Evolutionary conservation across 2,113 vertebrate genomes (phyloP).

Genomic region (Epinephelus moara): DNA sequence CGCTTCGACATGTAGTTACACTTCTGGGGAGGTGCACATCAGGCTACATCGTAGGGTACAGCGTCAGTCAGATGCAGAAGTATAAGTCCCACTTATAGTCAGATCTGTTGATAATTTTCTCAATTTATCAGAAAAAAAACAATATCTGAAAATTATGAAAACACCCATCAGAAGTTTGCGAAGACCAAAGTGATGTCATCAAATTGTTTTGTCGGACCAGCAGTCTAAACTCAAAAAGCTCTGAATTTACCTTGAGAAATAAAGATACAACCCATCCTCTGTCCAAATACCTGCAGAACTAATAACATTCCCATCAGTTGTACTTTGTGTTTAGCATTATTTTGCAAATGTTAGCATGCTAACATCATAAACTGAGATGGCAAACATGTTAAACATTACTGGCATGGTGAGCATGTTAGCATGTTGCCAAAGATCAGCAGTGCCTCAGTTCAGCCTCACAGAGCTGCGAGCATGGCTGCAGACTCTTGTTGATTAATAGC

Average conservation of each 20-base stretch:
- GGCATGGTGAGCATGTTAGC: background rate
- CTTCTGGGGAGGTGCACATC: too few relatives aligned
- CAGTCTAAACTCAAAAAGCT: background rate
- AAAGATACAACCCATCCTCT: too few relatives aligned
- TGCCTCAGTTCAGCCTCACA: background rate
- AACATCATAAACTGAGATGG: background rate
- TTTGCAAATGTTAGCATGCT: background rate
- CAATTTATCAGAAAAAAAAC: background rate
- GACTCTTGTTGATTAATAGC: constrained; percentile 8
- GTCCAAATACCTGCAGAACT: background rate
- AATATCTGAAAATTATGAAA: background rate
- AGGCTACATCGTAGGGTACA: too few relatives aligned
- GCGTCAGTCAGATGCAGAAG: too few relatives aligned
- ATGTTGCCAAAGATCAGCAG: background rate
- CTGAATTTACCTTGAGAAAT: background rate
- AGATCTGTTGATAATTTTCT: background rate
- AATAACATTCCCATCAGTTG: too few relatives aligned
- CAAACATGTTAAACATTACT: background rate
- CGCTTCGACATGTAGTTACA: too few relatives aligned
- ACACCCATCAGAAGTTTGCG: background rate
- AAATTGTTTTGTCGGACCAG: background rate
- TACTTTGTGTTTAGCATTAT: background rate
- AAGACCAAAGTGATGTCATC: background rate
- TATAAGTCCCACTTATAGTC: background rate
- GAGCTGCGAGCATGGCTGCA: background rate